A percentile compares a stretch with the other conserved stretches of the same genome.
These are phyloP conservation scores for Holcopasites calliopsidis DNA, from an alignment of 1,140 invertebrate species.

Conservation along the genomic window DNA sequence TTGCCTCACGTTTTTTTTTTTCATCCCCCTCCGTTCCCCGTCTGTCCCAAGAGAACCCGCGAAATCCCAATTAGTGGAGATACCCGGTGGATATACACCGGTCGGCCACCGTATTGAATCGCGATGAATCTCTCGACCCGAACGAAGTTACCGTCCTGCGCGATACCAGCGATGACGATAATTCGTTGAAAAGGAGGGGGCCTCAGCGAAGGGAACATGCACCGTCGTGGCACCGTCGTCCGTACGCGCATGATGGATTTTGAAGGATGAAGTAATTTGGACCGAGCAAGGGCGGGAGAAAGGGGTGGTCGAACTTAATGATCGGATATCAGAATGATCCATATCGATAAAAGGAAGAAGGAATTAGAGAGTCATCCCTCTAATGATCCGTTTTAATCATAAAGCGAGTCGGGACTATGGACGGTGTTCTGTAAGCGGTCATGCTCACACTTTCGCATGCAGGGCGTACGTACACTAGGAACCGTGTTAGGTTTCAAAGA, in stretches of 20 bases:
- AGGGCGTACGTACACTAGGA: slow-evolving; percentile 50
- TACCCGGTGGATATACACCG: slow-evolving; percentile 53
- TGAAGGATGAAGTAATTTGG: slow-evolving; percentile 2
- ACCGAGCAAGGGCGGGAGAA: neutral
- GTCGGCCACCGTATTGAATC: slow-evolving; percentile 29
- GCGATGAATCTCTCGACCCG: slow-evolving; percentile 7
- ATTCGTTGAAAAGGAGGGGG: neutral
- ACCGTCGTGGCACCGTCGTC: neutral
- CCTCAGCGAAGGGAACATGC: no score
- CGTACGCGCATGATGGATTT: neutral
- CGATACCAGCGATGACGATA: slow-evolving; percentile 25
- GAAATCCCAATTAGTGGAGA: slow-evolving; percentile 64
- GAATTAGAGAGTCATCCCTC: slow-evolving; percentile 18
- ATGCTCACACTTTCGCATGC: slow-evolving; percentile 49
- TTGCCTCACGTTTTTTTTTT: slow-evolving; percentile 40
- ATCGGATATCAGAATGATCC: slow-evolving; percentile 28
- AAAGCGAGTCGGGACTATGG: neutral
- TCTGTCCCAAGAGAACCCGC: slow-evolving; percentile 27
- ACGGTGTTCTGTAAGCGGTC: slow-evolving; percentile 7
- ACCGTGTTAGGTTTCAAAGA: slow-evolving; percentile 63
- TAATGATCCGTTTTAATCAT: slow-evolving; percentile 44
- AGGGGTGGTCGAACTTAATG: slow-evolving; percentile 7
- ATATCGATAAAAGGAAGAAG: slow-evolving; percentile 32
- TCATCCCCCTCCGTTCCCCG: neutral
- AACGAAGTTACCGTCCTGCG: slow-evolving; percentile 21